These are phyloP conservation scores for Anas acuta DNA, from an alignment of 2,797 vertebrate species.

Conservation along the genomic window DNA sequence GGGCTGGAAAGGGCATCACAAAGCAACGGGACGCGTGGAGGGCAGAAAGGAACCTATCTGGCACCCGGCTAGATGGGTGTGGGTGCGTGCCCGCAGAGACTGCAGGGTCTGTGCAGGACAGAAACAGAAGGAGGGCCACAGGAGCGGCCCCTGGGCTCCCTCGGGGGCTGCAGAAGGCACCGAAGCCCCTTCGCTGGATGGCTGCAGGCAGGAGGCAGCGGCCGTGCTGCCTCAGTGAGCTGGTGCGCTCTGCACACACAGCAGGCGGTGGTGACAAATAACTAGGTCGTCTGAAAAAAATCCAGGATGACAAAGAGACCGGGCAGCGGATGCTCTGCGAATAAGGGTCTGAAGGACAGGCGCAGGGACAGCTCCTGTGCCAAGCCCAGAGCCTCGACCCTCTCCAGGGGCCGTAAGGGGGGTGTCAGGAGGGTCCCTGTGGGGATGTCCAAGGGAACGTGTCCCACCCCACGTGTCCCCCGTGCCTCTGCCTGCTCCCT, in stretches of 20 bases:
- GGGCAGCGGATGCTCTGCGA: no score
- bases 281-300: not conserved
- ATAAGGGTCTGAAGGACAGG: no score
- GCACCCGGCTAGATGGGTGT: not conserved
- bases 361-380: no score
- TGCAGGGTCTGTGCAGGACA: accelerated
- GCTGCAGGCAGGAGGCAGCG: not conserved
- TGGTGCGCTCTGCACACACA: not conserved
- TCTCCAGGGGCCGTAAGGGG: no score
- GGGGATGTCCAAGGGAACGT: no score
- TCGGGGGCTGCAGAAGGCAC: not conserved
- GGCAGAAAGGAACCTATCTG: not conserved
- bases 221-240: not conserved
- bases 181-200: not conserved
- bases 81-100: not conserved
- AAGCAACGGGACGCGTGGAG: conserved; percentile 20
- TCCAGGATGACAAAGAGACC: not conserved
- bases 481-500: no score
- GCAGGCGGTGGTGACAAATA: not conserved
- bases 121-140: not conserved
- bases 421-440: no score
- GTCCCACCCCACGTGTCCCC: no score
- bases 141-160: not conserved
- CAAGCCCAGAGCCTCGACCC: no score
- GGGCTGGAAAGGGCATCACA: not conserved